Evolutionary conservation across 2,888 invertebrate species (phyloP).

Genomic region (Rhimphoctona megacephalus): DNA sequence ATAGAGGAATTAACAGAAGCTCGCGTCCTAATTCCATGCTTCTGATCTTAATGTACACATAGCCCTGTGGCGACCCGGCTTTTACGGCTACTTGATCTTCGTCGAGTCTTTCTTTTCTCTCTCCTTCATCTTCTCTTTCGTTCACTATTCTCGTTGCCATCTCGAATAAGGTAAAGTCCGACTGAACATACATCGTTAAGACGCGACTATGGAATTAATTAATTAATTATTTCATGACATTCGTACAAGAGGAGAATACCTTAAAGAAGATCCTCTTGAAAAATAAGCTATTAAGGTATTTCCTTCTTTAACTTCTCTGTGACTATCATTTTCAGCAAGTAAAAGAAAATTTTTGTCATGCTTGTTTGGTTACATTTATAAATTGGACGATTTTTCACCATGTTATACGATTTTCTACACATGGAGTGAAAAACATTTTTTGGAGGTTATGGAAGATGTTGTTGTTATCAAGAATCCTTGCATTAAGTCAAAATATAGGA

Average conservation of each 20-base stretch:
- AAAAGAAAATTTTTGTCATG: neutral
- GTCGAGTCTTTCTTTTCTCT: constrained; percentile 50
- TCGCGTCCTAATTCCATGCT: constrained; percentile 46
- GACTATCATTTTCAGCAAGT: neutral
- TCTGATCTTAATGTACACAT: constrained; percentile 19
- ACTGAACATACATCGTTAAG: constrained; percentile 32
- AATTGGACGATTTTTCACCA: neutral
- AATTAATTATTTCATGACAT: constrained; percentile 24
- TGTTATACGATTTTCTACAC: neutral
- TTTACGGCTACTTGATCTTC: constrained; percentile 55
- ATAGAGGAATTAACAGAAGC: constrained; percentile 3
- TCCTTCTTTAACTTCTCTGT: neutral
- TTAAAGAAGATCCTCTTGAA: constrained; percentile 11
- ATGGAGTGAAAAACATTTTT: neutral
- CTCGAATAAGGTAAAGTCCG: constrained; percentile 21
- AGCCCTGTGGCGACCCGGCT: constrained; percentile 30
- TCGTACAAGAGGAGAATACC: neutral
- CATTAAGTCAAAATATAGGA: neutral
- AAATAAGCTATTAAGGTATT: neutral
- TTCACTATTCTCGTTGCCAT: constrained; percentile 10
- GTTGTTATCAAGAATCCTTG: neutral
- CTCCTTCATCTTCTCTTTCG: constrained; percentile 24
- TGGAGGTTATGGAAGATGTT: neutral
- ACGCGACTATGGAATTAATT: constrained; percentile 9
- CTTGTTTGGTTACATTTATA: neutral